Base-by-base conservation (phyloP, 2,888 invertebrate genomes). In the Pollenia amentaria region DNA sequence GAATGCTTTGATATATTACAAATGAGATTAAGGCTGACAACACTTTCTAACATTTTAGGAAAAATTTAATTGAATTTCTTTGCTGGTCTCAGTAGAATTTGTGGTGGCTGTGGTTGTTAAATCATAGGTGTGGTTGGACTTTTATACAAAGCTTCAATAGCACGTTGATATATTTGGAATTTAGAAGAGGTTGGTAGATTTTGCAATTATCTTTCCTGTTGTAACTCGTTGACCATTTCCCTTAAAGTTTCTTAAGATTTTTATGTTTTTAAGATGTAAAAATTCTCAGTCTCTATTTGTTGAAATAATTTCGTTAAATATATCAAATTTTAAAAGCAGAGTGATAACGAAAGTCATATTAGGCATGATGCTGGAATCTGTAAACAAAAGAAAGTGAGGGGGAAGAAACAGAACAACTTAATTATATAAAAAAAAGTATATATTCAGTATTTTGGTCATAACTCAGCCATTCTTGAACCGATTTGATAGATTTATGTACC, bases 161-260 rank as follows among this genome's bases (percentile, higher is more conserved):
- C 18, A 29, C 51, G 69, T 3, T 14, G 6, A 9, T 16, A 2
- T 18, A 16, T 2, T 8, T 29, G 53, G 14, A 8, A n/a, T 18
- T 69, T 29, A 2, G 16, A 12, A 18, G 53, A 3, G 6, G 7
- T 40, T 64, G 51, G 21, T 55, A 9, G 3, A 11, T 48, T 42
- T 38, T 78, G 29, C 18, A 42, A n/a, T 40, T 18, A 12, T 38
- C 6, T 75, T 51, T 46, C 67, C 8, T 60, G 48, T 16, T 69
- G 55, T 44, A 76, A 57, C 11, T 80, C 75, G 16, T 64, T 80
- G 1, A 76, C 48, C 29, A 85, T 64, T 44, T 65, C 64, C 29
- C n/a, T 62, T 18, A 85, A 21, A n/a, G 79, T 62, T 16, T 70
- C 65, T 51, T 73, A 42, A 12, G 77, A 21, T 85, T 72, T 21